These are phyloP conservation scores for Lasioglossum morio DNA, from an alignment of 2,888 invertebrate species.

Conservation along the genomic window DNA sequence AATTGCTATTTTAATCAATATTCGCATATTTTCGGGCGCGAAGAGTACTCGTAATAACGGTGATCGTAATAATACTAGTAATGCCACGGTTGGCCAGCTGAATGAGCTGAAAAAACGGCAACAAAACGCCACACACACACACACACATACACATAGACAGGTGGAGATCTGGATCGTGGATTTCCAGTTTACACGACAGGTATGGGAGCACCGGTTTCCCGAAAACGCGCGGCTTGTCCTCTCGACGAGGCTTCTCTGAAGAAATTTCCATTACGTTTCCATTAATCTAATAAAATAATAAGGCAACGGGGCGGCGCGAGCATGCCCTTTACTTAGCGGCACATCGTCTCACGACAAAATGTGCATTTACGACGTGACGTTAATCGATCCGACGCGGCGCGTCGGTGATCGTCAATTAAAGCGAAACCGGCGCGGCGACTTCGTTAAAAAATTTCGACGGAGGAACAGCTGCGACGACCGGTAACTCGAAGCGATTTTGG, in stretches of 20 bases:
- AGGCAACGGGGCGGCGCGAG: not conserved
- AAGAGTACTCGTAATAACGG: conserved; percentile 2
- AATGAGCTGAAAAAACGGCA: not conserved
- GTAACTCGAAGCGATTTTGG: conserved; percentile 62
- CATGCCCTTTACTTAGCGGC: conserved; percentile 47
- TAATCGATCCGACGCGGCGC: conserved; percentile 29
- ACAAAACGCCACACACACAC: not conserved
- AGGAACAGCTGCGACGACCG: conserved; percentile 56
- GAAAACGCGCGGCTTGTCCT: conserved; percentile 4
- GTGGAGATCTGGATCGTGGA: not conserved
- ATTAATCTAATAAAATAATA: conserved; percentile 39
- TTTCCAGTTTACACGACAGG: not conserved
- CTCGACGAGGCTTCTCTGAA: not conserved
- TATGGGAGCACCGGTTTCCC: not conserved
- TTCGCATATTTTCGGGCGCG: not conserved
- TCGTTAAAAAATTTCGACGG: conserved; percentile 29
- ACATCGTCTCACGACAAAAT: conserved; percentile 27
- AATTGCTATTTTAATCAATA: conserved; percentile 5
- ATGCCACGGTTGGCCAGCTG: not conserved
- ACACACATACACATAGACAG: not conserved
- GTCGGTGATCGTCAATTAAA: conserved; percentile 42
- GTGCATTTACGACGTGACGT: conserved; percentile 37
- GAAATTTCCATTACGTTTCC: conserved; percentile 45
- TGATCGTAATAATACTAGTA: conserved; percentile 8
- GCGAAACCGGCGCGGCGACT: conserved; percentile 14